These are phyloP conservation scores for Melanotaenia duboulayi DNA, from an alignment of 2,113 vertebrate genomes.

Conservation along the genomic window DNA sequence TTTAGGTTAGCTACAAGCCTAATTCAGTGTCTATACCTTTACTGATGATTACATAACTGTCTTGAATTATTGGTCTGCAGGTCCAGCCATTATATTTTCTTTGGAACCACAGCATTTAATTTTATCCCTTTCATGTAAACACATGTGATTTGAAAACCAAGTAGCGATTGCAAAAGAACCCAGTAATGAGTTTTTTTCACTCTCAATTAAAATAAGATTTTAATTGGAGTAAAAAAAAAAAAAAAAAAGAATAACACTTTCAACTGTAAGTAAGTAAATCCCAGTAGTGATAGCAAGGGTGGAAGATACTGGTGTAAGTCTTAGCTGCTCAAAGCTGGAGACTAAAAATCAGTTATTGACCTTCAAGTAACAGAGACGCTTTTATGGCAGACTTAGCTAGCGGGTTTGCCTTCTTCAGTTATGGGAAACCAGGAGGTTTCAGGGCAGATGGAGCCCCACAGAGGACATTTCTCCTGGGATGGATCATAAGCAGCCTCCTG, in stretches of 20 bases:
- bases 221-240: not conserved
- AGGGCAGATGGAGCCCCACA: constrained; percentile 25
- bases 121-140: not conserved
- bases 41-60: no score
- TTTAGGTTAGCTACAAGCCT: no score
- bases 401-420: constrained; percentile 25
- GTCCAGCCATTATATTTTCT: not conserved
- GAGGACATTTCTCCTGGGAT: constrained; percentile 43
- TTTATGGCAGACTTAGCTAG: constrained; percentile 50
- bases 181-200: no score
- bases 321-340: not conserved
- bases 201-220: not conserved
- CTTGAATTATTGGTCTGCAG: no score
- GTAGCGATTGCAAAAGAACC: no score
- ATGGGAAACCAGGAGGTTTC: constrained; percentile 36
- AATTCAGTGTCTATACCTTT: no score
- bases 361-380: constrained; percentile 43
- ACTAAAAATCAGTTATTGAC: constrained; percentile 27
- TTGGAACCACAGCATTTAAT: not conserved
- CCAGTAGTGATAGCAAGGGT: not conserved
- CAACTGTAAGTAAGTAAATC: not conserved
- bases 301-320: constrained; percentile 1
- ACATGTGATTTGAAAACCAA: no score
- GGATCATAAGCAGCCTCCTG: constrained; percentile 53
- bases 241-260: not conserved